Conservation (phyloP, 2,113 vertebrate species). For the Pygoscelis adeliae region DNA sequence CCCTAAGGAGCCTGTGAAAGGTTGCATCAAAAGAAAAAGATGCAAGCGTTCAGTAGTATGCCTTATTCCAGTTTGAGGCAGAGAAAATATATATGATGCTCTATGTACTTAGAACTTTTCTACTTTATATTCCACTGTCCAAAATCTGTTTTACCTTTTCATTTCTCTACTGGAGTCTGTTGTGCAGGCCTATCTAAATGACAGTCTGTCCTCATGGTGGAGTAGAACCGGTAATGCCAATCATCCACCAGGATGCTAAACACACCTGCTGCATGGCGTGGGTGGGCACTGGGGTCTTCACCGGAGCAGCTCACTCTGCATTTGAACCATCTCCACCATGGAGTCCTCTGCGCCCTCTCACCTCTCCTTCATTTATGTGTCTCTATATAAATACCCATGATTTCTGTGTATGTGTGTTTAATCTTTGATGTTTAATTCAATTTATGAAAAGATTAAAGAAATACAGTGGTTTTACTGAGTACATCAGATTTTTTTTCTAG, state of each 20-base stretch:
- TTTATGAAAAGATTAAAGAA: background rate
- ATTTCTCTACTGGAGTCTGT: background rate
- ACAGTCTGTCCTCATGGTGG: background rate
- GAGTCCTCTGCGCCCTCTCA: background rate
- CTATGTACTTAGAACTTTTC: background rate
- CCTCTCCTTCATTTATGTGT: background rate
- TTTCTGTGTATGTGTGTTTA: background rate
- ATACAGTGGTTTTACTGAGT: background rate
- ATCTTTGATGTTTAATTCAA: background rate
- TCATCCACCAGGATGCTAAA: background rate
- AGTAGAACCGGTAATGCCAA: background rate
- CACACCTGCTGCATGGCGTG: accelerated
- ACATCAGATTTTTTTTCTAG: background rate
- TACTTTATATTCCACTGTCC: background rate
- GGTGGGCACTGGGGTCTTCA: background rate
- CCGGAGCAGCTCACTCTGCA: accelerated
- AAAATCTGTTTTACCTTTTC: background rate
- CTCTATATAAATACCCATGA: background rate
- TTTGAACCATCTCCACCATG: background rate
- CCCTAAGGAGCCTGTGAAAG: background rate
- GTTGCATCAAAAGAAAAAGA: background rate
- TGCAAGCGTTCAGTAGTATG: background rate
- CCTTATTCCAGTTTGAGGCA: background rate
- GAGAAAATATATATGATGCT: background rate
- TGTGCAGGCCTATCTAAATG: background rate